Conservation (phyloP, 64 coral and sea anemone genomes). For the Stylophora pistillata region DNA sequence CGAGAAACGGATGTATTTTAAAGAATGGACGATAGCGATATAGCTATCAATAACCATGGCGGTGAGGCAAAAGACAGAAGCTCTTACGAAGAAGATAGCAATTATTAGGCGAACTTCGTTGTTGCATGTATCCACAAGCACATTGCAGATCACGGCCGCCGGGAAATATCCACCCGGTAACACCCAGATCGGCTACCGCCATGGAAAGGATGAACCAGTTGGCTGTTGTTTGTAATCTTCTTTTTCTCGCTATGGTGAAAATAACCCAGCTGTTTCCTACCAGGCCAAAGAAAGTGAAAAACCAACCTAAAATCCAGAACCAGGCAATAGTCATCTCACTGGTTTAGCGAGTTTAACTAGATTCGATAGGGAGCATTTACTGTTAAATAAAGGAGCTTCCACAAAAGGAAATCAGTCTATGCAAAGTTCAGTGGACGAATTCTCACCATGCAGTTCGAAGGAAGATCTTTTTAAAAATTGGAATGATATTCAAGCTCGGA, state of each 20-base stretch:
- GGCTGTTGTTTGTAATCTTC: no score
- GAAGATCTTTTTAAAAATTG: no score
- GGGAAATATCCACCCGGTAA: constrained; percentile 13
- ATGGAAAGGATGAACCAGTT: background rate
- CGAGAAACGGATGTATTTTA: constrained; percentile 20
- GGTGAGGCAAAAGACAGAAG: background rate
- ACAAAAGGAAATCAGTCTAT: no score
- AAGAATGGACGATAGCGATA: background rate
- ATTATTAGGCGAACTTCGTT: background rate
- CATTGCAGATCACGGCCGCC: background rate
- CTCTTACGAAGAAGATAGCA: background rate
- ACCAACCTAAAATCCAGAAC: constrained; percentile 19
- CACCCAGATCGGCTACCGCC: constrained; percentile 9
- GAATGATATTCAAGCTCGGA: no score
- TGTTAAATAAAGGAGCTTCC: no score
- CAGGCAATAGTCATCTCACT: background rate
- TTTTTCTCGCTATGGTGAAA: no score
- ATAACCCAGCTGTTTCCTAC: no score
- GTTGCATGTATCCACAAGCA: background rate
- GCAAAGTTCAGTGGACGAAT: no score
- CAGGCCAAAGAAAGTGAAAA: no score
- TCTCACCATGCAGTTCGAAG: no score
- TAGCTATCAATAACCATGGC: constrained; percentile 4
- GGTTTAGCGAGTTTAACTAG: no score
- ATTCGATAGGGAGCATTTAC: no score